Percentiles rank a stretch among this genome's conserved stretches.
These are phyloP conservation scores for Diadophis punctatus DNA, from an alignment of 2,113 vertebrate genomes.

Conservation along the genomic window DNA sequence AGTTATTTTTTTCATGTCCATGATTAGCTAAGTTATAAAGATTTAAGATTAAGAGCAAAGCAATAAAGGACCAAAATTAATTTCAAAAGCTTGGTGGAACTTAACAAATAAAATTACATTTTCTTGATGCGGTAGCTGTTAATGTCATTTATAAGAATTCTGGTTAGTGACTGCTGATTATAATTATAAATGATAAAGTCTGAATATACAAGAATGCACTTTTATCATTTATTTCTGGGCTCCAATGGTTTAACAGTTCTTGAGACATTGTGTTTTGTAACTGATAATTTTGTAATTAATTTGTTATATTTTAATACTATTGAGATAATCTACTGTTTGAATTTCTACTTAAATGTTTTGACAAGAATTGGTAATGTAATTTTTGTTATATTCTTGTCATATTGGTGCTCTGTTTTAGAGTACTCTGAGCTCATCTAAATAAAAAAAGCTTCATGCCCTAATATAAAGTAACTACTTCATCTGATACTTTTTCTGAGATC, in stretches of 20 bases:
- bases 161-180: neutral
- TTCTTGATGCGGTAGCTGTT: fast-evolving
- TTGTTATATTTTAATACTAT: neutral
- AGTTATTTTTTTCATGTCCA: neutral
- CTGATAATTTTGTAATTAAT: neutral
- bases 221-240: neutral
- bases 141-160: neutral
- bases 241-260: neutral
- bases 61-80: neutral
- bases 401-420: neutral
- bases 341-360: neutral
- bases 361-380: neutral
- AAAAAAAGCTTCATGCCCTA: neutral
- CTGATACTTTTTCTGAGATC: neutral
- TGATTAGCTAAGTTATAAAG: neutral
- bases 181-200: neutral
- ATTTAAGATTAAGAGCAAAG: neutral
- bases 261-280: neutral
- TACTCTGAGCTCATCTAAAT: neutral
- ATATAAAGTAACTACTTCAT: neutral
- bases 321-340: neutral
- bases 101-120: neutral
- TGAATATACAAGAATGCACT: neutral
- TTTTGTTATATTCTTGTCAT: neutral
- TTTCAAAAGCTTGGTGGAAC: neutral